Base-by-base conservation (phyloP, 2,888 invertebrate species). In the Seira musarum region DNA sequence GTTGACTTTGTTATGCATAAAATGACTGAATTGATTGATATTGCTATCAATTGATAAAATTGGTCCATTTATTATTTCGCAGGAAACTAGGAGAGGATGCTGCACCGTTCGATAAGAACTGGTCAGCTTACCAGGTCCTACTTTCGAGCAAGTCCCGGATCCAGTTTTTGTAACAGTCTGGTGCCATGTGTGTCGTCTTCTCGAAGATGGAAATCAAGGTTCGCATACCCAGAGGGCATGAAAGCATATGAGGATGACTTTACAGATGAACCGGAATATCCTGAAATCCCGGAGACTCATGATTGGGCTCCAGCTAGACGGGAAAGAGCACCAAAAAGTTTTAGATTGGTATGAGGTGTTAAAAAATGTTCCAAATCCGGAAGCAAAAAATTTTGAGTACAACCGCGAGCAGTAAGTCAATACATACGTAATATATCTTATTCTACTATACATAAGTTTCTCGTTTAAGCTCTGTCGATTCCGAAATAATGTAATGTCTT, bases 321-420 rank as follows among this genome's bases (percentile, higher is more conserved):
- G 46, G 90, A 87, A 79, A 89, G 90, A 78, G 88, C 89, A 86
- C 13, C 90, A 92, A 61, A 88, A 89, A 76, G 88, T 90, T 0
- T 88, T 91, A 82, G 84, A 87, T 1, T 89, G 91, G 88, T 89
- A 92, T 87, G 90, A 93, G 17, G 90, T 92, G 87, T 91, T 96
- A 15, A 91, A 91, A 88, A 88, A 90, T 0, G 87, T 94, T 13
- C 91, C 92, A 76, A 95, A 95, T 0, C 91, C 95, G 0, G 96
- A 96, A 89, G 95, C 95, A 88, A 96, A 96, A 88, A 91, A 95
- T 86, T 92, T 95, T 70, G 94, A 94, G 86, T 87, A 96, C 24
- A 96, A 96, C 88, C 93, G 95, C 92, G 94, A 94, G 0, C 64
- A 81, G 86, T 86, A 82, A 46, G 64, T 68, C 6, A n/a, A n/a